Base-by-base conservation (phyloP, 2,888 invertebrate species). In the Caenorhabditis virilis region DNA sequence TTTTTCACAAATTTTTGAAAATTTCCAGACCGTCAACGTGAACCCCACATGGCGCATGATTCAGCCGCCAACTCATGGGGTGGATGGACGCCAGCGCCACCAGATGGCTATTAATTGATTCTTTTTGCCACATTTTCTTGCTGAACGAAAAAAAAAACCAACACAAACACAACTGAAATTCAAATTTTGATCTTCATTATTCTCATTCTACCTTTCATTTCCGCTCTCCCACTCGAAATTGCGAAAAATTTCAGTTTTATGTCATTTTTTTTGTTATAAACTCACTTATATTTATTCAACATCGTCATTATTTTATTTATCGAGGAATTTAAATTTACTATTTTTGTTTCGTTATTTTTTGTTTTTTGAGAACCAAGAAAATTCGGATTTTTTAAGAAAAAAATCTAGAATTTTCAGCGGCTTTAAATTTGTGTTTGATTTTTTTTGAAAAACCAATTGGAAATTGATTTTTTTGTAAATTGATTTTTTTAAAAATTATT, bases 1-100 rank as follows among this genome's bases (percentile, higher is more conserved):
- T 30, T n/a, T n/a, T n/a, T n/a, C n/a, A 30, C 30, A 30, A 30
- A 30, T 9, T 9, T 13, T 9, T 9, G 5, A 39, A 39, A 7
- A 9, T 18, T 42, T 42, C 16, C 22, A 47, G 47, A 47, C 35
- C 30, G 47, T 15, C 35, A 47, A 11, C 18, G 47, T 6, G 47
- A 47, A 47, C 20, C 20, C 6, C 33, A 30, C 35, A 33, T 35
- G 18, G 18, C 13, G 9, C 35, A 47, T 22, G 47, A 47, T 22
- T 15, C 47, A 25, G 15, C 22, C 5, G 35, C 33, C 2, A 2
- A 16, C 5, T 47, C 47, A 35, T 47, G 47, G 47, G 47, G 47
- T 35, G 9, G 27, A 16, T 45, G 25, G 23, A 9, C 43, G 5
- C 26, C 23, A 18, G 13, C n/a, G n/a, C 25, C 26, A 42, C n/a